A percentile compares a stretch with the other conserved stretches of the same genome.
These are phyloP conservation scores for Trichonephila clavipes DNA, from an alignment of 1,140 invertebrate genomes.

Conservation along the genomic window DNA sequence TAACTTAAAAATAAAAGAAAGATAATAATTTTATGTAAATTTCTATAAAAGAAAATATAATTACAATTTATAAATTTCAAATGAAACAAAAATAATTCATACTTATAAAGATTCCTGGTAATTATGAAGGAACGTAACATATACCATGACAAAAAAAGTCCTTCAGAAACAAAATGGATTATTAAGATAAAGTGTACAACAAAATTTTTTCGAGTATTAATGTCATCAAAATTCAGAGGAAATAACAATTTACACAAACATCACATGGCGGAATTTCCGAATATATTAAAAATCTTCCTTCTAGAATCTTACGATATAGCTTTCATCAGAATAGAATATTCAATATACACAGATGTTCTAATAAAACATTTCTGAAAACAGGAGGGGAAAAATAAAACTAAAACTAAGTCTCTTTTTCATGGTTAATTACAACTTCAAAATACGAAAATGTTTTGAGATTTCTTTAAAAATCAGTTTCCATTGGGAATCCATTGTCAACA, in stretches of 20 bases:
- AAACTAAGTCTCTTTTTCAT: too few species aligned
- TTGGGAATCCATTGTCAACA: too few species aligned
- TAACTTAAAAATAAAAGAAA: neutral
- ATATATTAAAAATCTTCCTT: neutral
- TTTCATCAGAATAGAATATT: neutral
- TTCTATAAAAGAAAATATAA: neutral
- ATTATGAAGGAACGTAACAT: neutral
- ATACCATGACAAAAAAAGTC: neutral
- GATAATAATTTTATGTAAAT: neutral
- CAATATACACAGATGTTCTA: too few species aligned
- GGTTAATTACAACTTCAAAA: too few species aligned
- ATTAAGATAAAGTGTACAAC: neutral
- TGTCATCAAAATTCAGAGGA: neutral
- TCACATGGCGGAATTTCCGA: too few species aligned
- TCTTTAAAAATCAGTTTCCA: too few species aligned
- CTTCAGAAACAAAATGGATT: neutral
- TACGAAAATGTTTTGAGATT: too few species aligned
- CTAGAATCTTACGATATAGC: neutral
- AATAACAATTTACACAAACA: neutral
- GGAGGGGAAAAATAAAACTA: too few species aligned
- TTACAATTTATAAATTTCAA: neutral
- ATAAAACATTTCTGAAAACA: too few species aligned
- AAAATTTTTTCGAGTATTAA: neutral
- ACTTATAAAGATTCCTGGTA: neutral
- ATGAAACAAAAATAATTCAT: neutral